Evolutionary conservation across 1,140 invertebrate genomes (phyloP), one percentile per base, ranked within the genome.

Genomic region (Venturia canescens): DNA sequence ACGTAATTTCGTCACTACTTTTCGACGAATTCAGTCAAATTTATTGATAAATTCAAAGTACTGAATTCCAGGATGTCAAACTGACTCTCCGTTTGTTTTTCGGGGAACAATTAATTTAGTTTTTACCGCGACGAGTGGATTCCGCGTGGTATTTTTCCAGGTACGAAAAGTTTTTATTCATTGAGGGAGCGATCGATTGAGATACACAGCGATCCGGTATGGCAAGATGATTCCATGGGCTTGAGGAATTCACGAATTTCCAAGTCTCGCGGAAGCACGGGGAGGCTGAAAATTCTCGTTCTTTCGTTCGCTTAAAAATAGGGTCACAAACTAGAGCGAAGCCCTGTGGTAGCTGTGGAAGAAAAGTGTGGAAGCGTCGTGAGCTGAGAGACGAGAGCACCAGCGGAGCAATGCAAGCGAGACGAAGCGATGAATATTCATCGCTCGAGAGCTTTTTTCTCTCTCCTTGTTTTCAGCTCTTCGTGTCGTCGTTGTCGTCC

Each of bases 341-440:
- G n/a, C 21, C 74, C 83, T 85, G 70, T 50, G 67, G 67, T 75
- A 77, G 53, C n/a, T n/a, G 60, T 26, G 16, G 63, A 78, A 78
- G 75, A 78, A 78, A 48, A 38, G 63, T 31, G 50, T 69, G 71
- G 63, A 75, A 50, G 38, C 29, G 66, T n/a, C 6, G 74, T 11
- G 38, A 69, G 50, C 3, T 4, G 15, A 44, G 60, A 70, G 77
- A 70, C 76, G 50, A 63, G 23, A 71, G 50, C 72, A 18, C 50
- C 72, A 21, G 29, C 23, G 72, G 53, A 83, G 76, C 79, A 84
- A 82, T 67, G 84, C 83, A 83, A 85, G 81, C 79, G 82, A 84
- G 83, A 86, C 79, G 84, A 86, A 84, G 88, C 88, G 81, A 87
- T 91, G 90, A 91, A 91, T 91, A 91, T 91, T 91, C 90, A 91